These are phyloP conservation scores for Triplophysa yarkandensis DNA, from an alignment of 2,797 vertebrate species.

Conservation along the genomic window DNA sequence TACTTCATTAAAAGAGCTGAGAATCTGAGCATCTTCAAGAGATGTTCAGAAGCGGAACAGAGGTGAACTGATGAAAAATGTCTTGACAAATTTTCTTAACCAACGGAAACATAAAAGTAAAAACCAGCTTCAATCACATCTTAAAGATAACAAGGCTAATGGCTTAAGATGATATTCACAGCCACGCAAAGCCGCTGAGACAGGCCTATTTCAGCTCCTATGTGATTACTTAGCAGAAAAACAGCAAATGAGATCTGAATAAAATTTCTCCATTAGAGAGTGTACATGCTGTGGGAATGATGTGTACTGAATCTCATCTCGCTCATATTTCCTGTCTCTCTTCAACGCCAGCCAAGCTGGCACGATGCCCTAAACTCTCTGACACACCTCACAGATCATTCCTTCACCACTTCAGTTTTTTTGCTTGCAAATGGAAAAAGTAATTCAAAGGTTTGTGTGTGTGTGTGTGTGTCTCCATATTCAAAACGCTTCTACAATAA, in stretches of 20 bases:
- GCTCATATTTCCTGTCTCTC: slow-evolving; percentile 21
- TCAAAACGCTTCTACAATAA: background rate
- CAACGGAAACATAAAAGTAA: slow-evolving; percentile 12
- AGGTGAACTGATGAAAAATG: background rate
- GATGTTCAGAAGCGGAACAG: background rate
- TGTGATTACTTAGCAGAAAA: slow-evolving; percentile 41
- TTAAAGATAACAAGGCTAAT: slow-evolving; percentile 32
- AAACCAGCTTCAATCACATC: slow-evolving; percentile 37
- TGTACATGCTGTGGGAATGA: slow-evolving; percentile 5
- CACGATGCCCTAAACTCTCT: background rate
- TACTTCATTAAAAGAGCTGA: background rate
- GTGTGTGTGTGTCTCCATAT: background rate
- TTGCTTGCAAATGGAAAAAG: background rate
- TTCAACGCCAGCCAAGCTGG: background rate
- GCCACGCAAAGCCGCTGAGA: slow-evolving; percentile 14
- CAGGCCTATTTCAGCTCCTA: slow-evolving; percentile 23
- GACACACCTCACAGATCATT: background rate
- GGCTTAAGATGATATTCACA: slow-evolving; percentile 30
- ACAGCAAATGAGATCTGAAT: slow-evolving; percentile 42
- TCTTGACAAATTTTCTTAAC: background rate
- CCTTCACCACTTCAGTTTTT: background rate
- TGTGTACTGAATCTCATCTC: slow-evolving; percentile 33
- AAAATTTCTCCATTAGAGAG: slow-evolving; percentile 36
- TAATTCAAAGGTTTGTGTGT: background rate
- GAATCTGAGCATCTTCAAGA: slow-evolving; percentile 13